Conservation (phyloP, 2,113 vertebrate genomes). For the Turnix velox region DNA sequence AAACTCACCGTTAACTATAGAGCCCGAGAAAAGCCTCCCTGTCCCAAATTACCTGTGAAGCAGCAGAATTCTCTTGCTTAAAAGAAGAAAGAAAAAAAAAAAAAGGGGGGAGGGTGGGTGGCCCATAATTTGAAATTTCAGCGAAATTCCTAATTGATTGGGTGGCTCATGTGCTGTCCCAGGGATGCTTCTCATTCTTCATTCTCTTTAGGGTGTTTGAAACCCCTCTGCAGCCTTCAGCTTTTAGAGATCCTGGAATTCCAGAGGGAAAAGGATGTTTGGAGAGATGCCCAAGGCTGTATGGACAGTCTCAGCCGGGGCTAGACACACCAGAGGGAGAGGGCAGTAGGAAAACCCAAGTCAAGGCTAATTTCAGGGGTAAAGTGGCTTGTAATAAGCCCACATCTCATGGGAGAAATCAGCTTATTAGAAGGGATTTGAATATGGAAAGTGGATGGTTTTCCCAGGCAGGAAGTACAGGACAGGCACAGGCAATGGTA, state of each 20-base stretch:
- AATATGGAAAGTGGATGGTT: accelerated
- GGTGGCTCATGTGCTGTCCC: background rate
- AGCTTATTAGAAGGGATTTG: background rate
- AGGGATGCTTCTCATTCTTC: accelerated
- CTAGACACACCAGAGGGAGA: background rate
- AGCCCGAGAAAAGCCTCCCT: slow-evolving; percentile 72
- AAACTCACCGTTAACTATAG: slow-evolving; percentile 79
- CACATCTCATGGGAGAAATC: accelerated
- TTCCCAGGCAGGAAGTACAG: background rate
- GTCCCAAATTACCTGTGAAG: slow-evolving; percentile 77
- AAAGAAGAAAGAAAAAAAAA: background rate
- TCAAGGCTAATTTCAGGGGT: background rate
- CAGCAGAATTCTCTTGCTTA: slow-evolving; percentile 59
- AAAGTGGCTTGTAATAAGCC: accelerated
- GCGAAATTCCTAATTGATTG: slow-evolving; percentile 64
- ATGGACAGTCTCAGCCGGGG: accelerated
- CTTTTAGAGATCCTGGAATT: background rate
- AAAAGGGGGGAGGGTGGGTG: too few species aligned
- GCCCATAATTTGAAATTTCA: slow-evolving; percentile 55
- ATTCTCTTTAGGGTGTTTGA: background rate
- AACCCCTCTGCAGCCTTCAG: background rate
- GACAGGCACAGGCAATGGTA: accelerated
- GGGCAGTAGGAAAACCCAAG: background rate
- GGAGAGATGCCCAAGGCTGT: background rate
- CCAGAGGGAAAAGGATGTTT: accelerated